A percentile compares a stretch with the other conserved stretches of the same genome.
These are phyloP conservation scores for Brassicogethes aeneus DNA, from an alignment of 2,888 invertebrate species.

Conservation along the genomic window DNA sequence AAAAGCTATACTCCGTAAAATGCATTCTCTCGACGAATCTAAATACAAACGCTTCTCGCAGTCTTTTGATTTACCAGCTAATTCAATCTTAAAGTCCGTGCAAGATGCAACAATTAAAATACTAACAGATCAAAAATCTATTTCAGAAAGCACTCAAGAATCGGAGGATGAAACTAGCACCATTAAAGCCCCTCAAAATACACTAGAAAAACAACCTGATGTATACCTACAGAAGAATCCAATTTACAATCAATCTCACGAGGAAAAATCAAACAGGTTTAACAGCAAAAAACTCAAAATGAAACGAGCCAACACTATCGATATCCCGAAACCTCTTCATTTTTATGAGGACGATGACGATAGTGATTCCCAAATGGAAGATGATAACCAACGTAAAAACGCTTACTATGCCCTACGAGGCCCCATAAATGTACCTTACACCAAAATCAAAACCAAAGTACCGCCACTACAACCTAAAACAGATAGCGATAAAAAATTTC, in stretches of 20 bases:
- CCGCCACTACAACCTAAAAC: conserved; percentile 72
- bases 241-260: conserved; percentile 24
- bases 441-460: conserved; percentile 37
- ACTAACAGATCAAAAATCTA: conserved; percentile 5
- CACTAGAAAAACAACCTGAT: not conserved
- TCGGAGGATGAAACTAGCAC: conserved; percentile 27
- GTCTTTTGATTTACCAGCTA: not conserved
- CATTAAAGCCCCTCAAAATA: conserved; percentile 17
- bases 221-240: conserved; percentile 30
- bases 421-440: conserved; percentile 47
- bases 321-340: conserved; percentile 64
- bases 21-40: not conserved
- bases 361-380: conserved; percentile 29
- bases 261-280: conserved; percentile 40
- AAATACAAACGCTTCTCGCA: not conserved
- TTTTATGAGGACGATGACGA: conserved; percentile 44
- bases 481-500: conserved; percentile 75
- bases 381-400: conserved; percentile 30
- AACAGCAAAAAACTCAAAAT: conserved; percentile 63
- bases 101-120: conserved; percentile 25
- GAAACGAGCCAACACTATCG: conserved; percentile 84
- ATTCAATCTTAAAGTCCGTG: conserved; percentile 16
- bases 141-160: conserved; percentile 15
- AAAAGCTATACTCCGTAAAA: not conserved
- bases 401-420: conserved; percentile 46